phyloP scores from a whole-genome alignment of 1,140 invertebrate species.

The Dendroctonus ponderosae region DNA sequence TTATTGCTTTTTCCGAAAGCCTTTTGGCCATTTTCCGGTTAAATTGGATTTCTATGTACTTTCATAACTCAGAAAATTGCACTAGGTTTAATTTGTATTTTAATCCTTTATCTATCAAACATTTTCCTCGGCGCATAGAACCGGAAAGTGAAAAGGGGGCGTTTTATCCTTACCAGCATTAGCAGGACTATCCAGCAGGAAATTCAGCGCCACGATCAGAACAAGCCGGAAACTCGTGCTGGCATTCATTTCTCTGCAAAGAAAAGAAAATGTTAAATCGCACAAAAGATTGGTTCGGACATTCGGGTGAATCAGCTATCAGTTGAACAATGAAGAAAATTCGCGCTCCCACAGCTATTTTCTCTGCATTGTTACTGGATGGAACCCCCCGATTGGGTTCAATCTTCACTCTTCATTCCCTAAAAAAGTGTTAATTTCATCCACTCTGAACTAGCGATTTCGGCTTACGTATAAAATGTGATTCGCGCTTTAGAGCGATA shows the following conservation, averaged over 20 bases:
- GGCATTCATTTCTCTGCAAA: conserved; percentile 28
- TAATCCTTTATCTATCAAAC: too few relatives aligned
- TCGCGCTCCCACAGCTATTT: background rate
- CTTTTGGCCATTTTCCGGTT: too few relatives aligned
- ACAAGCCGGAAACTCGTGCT: conserved; percentile 13
- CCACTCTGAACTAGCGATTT: too few relatives aligned
- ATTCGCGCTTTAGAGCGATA: too few relatives aligned
- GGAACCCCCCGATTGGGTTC: background rate
- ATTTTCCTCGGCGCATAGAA: too few relatives aligned
- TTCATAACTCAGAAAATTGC: too few relatives aligned
- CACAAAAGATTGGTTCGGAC: conserved; percentile 6
- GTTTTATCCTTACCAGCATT: conserved; percentile 22
- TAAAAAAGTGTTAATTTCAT: too few relatives aligned
- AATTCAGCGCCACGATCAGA: conserved; percentile 22
- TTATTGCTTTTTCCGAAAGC: too few relatives aligned
- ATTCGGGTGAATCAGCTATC: background rate
- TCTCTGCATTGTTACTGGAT: background rate
- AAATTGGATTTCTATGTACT: too few relatives aligned
- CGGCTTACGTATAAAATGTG: too few relatives aligned
- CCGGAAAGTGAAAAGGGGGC: background rate
- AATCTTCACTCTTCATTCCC: too few relatives aligned
- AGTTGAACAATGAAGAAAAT: background rate
- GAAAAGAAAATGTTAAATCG: conserved; percentile 15
- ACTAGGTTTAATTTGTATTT: too few relatives aligned
- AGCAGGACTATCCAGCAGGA: conserved; percentile 26